phyloP scores from a whole-genome alignment of 2,888 invertebrate species.

The Macrosoma leucophasiata region DNA sequence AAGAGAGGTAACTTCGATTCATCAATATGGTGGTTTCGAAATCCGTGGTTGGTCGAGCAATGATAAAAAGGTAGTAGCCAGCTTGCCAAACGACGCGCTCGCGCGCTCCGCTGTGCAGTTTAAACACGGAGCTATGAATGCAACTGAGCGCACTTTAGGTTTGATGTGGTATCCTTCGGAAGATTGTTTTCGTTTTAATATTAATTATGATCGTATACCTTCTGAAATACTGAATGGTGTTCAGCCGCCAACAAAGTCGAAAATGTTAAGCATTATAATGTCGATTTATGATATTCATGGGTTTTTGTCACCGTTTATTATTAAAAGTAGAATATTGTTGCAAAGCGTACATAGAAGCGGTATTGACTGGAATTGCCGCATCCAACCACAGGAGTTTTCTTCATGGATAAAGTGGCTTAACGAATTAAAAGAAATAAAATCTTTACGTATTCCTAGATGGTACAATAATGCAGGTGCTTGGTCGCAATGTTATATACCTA shows the following conservation, averaged over 20 bases:
- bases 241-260: conserved; percentile 16
- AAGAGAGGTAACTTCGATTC: no score
- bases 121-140: conserved; percentile 16
- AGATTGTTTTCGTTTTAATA: conserved; percentile 19
- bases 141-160: no score
- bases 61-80: no score
- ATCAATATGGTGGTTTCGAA: no score
- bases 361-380: conserved; percentile 18
- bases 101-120: conserved; percentile 15
- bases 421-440: conserved; percentile 3
- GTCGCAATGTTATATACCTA: conserved; percentile 2
- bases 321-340: no score
- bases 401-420: conserved; percentile 12
- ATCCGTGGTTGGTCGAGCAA: no score
- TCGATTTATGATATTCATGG: no score
- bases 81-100: conserved; percentile 16
- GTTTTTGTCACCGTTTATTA: no score
- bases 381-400: conserved; percentile 10
- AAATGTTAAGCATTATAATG: no score
- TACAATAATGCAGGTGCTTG: conserved; percentile 11
- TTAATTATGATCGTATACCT: conserved; percentile 11
- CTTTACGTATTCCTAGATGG: conserved; percentile 14
- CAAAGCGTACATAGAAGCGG: conserved; percentile 19
- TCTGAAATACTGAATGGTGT: conserved; percentile 9
- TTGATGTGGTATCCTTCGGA: conserved; percentile 20